Evolutionary conservation across 1,140 invertebrate species (phyloP).

Genomic region (Drosophila nasuta): DNA sequence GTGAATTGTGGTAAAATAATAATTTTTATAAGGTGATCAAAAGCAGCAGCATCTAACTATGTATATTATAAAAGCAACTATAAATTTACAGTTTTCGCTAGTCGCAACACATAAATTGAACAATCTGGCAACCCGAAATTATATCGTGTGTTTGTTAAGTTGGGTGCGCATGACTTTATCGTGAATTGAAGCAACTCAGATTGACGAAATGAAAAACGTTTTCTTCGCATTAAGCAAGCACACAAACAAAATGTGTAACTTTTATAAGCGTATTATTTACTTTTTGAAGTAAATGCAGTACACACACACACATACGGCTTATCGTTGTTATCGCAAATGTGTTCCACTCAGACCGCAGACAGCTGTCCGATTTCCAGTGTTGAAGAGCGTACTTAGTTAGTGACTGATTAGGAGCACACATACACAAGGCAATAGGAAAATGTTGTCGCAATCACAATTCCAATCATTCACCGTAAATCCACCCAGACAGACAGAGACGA

Average conservation of each 20-base stretch:
- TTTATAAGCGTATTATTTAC: conserved; percentile 6
- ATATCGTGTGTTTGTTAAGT: background rate
- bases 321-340: conserved; percentile 16
- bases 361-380: conserved; percentile 26
- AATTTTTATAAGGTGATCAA: background rate
- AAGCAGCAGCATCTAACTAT: background rate
- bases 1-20: background rate
- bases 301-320: background rate
- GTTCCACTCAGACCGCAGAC: conserved; percentile 14
- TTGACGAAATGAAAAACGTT: background rate
- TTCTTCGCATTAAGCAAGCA: background rate
- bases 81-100: background rate
- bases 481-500: conserved; percentile 2
- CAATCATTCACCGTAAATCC: background rate
- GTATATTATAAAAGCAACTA: background rate
- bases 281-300: conserved; percentile 1
- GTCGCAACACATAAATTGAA: background rate
- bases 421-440: conserved; percentile 8
- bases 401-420: conserved; percentile 16
- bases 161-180: background rate
- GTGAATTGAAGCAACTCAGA: background rate
- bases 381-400: conserved; percentile 3
- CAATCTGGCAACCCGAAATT: background rate
- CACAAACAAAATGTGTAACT: background rate
- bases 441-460: background rate